These are phyloP conservation scores for Epicauta chinensis DNA, from an alignment of 1,140 invertebrate genomes.

Conservation along the genomic window DNA sequence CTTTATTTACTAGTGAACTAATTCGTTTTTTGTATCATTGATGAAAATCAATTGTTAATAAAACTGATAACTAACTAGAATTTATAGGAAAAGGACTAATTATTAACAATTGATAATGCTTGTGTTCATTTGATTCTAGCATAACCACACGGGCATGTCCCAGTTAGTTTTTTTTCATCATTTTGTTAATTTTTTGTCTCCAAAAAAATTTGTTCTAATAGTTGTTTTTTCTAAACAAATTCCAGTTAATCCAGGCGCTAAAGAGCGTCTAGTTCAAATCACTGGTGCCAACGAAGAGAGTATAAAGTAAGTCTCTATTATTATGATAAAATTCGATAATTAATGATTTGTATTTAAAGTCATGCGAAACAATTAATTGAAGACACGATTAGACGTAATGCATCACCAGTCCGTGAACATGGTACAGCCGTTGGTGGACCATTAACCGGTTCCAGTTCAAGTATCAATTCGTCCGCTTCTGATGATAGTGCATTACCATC, in stretches of 20 bases:
- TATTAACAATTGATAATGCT: no score
- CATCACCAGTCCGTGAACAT: slow-evolving; percentile 71
- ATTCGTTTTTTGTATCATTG: no score
- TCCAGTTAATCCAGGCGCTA: slow-evolving; percentile 83
- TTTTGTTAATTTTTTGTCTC: no score
- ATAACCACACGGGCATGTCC: no score
- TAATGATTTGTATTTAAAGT: slow-evolving; percentile 45
- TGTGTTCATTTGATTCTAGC: no score
- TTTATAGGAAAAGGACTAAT: no score
- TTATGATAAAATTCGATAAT: neutral
- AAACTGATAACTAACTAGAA: no score
- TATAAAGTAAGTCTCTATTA: slow-evolving; percentile 65
- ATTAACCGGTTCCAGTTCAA: slow-evolving; percentile 58
- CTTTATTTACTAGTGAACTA: no score
- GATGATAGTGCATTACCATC: slow-evolving; percentile 54
- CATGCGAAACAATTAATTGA: slow-evolving; percentile 87
- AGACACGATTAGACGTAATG: slow-evolving; percentile 86
- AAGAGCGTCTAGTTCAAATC: slow-evolving; percentile 88
- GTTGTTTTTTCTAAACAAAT: slow-evolving; percentile 25
- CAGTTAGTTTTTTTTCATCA: no score
- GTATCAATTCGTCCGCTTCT: slow-evolving; percentile 66
- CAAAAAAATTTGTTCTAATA: no score
- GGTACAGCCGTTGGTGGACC: slow-evolving; percentile 43
- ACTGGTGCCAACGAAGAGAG: slow-evolving; percentile 86
- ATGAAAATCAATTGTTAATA: no score